Conservation (phyloP, 1,140 invertebrate genomes). For the Caligus rogercresseyi region DNA sequence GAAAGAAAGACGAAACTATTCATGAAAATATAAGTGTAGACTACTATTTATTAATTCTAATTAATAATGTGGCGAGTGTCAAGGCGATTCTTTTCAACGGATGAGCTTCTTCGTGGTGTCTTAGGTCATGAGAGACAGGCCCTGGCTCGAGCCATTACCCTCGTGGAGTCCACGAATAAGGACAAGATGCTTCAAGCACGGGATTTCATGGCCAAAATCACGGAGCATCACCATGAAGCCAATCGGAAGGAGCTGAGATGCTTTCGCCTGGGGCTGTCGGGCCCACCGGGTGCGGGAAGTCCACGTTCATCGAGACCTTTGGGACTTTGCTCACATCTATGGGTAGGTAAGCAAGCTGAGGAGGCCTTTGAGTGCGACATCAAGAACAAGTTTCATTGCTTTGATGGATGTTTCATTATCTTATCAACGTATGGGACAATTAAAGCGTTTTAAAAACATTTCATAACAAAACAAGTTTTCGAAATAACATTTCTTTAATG, state of each 20-base stretch:
- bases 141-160: slow-evolving; percentile 36
- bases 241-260: not conserved
- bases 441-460: no score
- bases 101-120: slow-evolving; percentile 27
- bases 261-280: slow-evolving; percentile 33
- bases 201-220: slow-evolving; percentile 30
- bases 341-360: no score
- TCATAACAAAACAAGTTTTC: no score
- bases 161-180: slow-evolving; percentile 36
- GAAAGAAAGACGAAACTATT: no score
- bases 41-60: no score
- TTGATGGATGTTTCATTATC: no score
- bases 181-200: slow-evolving; percentile 32
- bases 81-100: not conserved
- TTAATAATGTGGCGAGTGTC: not conserved
- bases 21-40: no score
- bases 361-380: no score
- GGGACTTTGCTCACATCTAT: slow-evolving; percentile 36
- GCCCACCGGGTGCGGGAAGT: slow-evolving; percentile 47
- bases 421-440: no score
- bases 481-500: no score
- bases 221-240: slow-evolving; percentile 26
- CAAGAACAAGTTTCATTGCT: no score
- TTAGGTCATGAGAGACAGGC: slow-evolving; percentile 27
- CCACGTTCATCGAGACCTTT: slow-evolving; percentile 42